Conservation (phyloP, 2,888 invertebrate genomes). For the Drosophila algonquin region DNA sequence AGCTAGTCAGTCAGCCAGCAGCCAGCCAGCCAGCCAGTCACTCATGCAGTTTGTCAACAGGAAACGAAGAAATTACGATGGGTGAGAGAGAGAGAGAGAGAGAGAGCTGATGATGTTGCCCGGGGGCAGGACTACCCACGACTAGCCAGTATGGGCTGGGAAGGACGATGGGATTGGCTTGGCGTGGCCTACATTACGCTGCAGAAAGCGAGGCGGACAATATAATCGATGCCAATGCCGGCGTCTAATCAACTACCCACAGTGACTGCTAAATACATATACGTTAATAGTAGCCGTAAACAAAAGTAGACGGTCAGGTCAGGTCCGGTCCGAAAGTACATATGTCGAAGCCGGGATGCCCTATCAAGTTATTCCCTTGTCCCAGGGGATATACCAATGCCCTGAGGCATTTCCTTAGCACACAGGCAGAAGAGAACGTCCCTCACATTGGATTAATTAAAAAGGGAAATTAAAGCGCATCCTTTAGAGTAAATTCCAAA, state of each 20-base stretch:
- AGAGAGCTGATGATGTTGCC: too few species aligned
- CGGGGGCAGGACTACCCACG: not conserved
- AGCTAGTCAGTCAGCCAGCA: conserved; percentile 13
- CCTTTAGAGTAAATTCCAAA: conserved; percentile 12
- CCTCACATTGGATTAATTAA: conserved; percentile 36
- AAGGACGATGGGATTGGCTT: conserved; percentile 8
- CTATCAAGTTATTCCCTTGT: not conserved
- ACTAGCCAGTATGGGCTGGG: not conserved
- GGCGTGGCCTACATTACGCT: conserved; percentile 39
- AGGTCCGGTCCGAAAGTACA: not conserved
- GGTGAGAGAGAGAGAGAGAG: not conserved
- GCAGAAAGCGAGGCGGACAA: conserved; percentile 22
- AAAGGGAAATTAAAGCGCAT: conserved; percentile 35
- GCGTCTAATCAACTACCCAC: conserved; percentile 47
- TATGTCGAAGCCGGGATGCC: conserved; percentile 36
- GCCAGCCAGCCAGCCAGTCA: conserved; percentile 26
- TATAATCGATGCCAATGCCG: conserved; percentile 54
- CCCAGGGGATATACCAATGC: conserved; percentile 12
- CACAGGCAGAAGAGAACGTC: not conserved
- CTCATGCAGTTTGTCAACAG: conserved; percentile 44
- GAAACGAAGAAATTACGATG: conserved; percentile 44
- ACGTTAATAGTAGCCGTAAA: conserved; percentile 44
- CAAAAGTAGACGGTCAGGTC: conserved; percentile 13
- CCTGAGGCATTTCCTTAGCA: conserved; percentile 32
- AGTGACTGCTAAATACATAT: conserved; percentile 36